Conservation (phyloP, 2,113 vertebrate species). For the Andinoacara biseriatus region DNA sequence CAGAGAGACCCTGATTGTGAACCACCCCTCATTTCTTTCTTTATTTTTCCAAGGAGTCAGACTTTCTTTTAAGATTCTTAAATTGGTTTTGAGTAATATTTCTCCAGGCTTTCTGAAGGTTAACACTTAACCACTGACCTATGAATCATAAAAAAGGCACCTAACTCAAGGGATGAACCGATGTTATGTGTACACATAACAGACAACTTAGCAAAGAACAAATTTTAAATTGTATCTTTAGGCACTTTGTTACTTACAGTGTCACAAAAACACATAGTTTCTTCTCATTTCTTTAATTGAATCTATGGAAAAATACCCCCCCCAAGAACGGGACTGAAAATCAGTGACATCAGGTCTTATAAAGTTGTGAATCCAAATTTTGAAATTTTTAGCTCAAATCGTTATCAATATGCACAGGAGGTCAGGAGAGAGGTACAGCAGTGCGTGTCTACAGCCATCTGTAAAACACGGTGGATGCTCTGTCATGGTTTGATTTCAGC, state of each 20-base stretch:
- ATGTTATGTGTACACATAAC: neutral
- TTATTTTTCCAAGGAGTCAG: neutral
- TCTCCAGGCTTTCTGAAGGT: fast-evolving
- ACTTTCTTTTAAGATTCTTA: neutral
- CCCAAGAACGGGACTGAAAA: neutral
- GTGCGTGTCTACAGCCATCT: neutral
- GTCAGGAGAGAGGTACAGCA: neutral
- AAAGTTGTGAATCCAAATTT: too few species aligned
- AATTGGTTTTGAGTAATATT: neutral
- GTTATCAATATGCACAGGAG: neutral
- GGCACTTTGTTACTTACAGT: neutral
- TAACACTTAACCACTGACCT: neutral
- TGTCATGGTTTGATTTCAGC: neutral
- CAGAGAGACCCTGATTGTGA: neutral
- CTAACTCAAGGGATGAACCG: neutral
- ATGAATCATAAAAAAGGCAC: neutral
- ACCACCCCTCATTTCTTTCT: too few species aligned
- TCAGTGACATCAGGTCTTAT: neutral
- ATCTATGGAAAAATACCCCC: neutral
- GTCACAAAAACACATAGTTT: neutral
- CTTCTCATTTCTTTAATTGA: neutral
- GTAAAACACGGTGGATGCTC: neutral
- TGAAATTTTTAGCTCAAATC: too few species aligned
- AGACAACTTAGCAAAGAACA: neutral
- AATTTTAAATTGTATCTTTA: neutral